phyloP scores from a whole-genome alignment of 92 coral and sea anemone genomes.

The Parazoanthus swiftii region DNA sequence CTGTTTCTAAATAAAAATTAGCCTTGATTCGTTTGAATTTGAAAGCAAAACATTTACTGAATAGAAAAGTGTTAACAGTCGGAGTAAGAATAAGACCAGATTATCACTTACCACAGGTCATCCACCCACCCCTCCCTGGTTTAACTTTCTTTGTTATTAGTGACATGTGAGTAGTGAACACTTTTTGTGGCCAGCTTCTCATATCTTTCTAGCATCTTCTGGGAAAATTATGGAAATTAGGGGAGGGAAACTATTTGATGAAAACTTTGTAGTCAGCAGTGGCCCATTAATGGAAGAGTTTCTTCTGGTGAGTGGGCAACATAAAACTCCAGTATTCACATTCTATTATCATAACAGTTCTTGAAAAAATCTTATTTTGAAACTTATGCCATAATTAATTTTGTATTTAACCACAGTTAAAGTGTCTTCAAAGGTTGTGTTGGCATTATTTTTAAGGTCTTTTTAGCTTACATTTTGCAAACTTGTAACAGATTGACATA shows the following conservation, averaged over 20 bases:
- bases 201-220: slow-evolving; percentile 18
- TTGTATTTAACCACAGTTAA: neutral
- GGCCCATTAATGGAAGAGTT: slow-evolving; percentile 17
- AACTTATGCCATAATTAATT: neutral
- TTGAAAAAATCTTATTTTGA: neutral
- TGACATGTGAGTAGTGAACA: neutral
- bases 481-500: neutral
- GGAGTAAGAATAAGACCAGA: neutral
- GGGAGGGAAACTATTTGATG: neutral
- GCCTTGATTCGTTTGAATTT: no score
- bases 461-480: neutral
- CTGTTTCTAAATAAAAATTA: no score
- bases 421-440: neutral
- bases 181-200: neutral
- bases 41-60: no score
- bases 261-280: neutral
- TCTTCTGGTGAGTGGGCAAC: slow-evolving; percentile 5
- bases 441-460: neutral
- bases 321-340: neutral
- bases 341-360: neutral
- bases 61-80: no score
- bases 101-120: neutral
- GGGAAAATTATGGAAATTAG: slow-evolving; percentile 21
- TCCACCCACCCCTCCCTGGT: slow-evolving; percentile 27
- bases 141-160: neutral